Evolutionary conservation across 1,140 invertebrate genomes (phyloP).

Genomic region (Drosophila funebris): DNA sequence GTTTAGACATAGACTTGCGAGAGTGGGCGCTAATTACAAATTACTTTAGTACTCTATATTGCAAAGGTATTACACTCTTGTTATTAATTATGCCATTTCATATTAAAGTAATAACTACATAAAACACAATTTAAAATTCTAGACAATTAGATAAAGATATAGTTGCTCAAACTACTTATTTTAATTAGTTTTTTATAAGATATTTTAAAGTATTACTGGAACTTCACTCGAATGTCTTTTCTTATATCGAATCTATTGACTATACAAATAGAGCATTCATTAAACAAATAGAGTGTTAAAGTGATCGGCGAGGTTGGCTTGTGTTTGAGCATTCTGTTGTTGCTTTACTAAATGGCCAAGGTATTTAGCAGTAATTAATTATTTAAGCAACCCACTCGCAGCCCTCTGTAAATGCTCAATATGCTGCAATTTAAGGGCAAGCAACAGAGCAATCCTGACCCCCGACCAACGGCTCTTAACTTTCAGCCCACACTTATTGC

Average conservation of each 20-base stretch:
- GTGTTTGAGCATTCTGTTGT: not conserved
- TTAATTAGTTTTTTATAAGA: too few relatives aligned
- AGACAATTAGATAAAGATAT: too few relatives aligned
- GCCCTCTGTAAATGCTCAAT: conserved; percentile 65
- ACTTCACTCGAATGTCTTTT: too few relatives aligned
- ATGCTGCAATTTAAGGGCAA: conserved; percentile 76
- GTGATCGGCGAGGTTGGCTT: not conserved
- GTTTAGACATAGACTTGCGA: conserved; percentile 42
- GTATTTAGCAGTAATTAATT: conserved; percentile 80
- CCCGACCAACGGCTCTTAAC: not conserved
- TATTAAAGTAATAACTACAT: too few relatives aligned
- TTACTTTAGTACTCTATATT: conserved; percentile 26
- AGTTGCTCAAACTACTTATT: too few relatives aligned
- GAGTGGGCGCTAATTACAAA: conserved; percentile 54
- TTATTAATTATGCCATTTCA: not conserved
- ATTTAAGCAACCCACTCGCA: conserved; percentile 60
- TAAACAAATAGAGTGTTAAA: not conserved
- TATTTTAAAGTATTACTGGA: too few relatives aligned
- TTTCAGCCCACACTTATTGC: conserved; percentile 11
- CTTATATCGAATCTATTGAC: too few relatives aligned
- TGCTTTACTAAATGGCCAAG: conserved; percentile 71
- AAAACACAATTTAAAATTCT: too few relatives aligned
- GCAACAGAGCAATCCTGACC: conserved; percentile 15
- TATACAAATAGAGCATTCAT: too few relatives aligned
- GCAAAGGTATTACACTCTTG: not conserved